Evolutionary conservation across 2,113 vertebrate species (phyloP), one percentile per base, ranked within the genome.

Genomic region (Atractosteus spatula): DNA sequence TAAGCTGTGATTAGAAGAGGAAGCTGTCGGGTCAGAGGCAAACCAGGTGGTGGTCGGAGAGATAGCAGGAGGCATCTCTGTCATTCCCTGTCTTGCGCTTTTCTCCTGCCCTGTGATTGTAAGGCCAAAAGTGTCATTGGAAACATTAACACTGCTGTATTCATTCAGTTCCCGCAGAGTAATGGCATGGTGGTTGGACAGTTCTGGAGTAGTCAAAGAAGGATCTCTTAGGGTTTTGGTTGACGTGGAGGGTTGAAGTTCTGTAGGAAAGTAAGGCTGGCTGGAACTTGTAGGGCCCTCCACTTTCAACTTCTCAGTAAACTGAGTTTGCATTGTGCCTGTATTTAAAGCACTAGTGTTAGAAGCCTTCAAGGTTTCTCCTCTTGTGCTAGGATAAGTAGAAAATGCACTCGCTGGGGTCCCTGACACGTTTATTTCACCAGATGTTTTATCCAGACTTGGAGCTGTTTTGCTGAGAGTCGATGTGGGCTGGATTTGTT

Each of bases 241-340:
- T 69, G 76, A 74, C 66, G 82, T 78, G 41, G 86, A 80, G 70
- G 82, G 84, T 62, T 89, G 83, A 13, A 83, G 82, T 74, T 81
- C 89, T 0, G 81, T 82, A 71, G 85, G 81, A 72, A 83, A 80
- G 73, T 82, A 78, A 83, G 84, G 77, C 78, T 80, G 79, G 64
- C 80, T 71, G 11, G 88, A 82, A 16, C 84, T 82, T 14, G 88
- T 89, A 70, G 90, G 85, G 86, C 89, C 80, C 80, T 89, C 77
- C 80, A 84, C 29, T 3, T 59, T 72, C 16, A 65, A 55, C 62
- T 64, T 79, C 74, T 65, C 77, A 44, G 59, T 70, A 70, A 86
- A 85, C 68, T 77, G 75, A 70, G 89, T 89, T 61, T 82, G 89
- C 71, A 84, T 81, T 51, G 82, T 80, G 55, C 78, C 87, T n/a